A percentile compares a stretch with the other conserved stretches of the same genome.
phyloP scores from a whole-genome alignment of 1,140 invertebrate genomes.

The Phenacoccus solenopsis region DNA sequence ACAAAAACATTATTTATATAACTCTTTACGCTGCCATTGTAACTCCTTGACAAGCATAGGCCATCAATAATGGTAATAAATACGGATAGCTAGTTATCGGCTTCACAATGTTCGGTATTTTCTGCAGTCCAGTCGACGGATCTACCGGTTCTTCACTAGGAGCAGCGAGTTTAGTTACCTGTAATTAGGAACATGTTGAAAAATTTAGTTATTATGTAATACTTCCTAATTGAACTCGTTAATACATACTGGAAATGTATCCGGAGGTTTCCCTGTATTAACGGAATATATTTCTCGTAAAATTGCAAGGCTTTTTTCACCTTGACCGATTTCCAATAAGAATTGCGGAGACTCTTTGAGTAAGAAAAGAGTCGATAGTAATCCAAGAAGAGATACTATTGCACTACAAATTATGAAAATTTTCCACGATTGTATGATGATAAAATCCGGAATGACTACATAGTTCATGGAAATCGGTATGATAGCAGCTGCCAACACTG shows the following conservation, averaged over 20 bases:
- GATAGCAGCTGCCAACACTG: neutral
- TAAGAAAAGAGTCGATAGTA: neutral
- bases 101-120: neutral
- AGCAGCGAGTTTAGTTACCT: neutral
- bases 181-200: neutral
- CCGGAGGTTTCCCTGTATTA: neutral
- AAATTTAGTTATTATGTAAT: neutral
- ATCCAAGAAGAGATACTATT: neutral
- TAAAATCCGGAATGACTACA: neutral
- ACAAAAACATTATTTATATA: neutral
- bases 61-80: neutral
- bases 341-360: neutral
- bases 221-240: neutral
- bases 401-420: neutral
- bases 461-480: neutral
- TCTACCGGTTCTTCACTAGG: neutral
- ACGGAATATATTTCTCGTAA: neutral
- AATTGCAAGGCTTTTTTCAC: neutral
- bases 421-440: neutral
- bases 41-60: neutral
- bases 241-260: conserved; percentile 1
- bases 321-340: neutral
- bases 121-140: neutral
- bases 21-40: conserved; percentile 14
- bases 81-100: neutral